Evolutionary conservation across 2,113 vertebrate species (phyloP).

Genomic region (Chinchilla lanigera): DNA sequence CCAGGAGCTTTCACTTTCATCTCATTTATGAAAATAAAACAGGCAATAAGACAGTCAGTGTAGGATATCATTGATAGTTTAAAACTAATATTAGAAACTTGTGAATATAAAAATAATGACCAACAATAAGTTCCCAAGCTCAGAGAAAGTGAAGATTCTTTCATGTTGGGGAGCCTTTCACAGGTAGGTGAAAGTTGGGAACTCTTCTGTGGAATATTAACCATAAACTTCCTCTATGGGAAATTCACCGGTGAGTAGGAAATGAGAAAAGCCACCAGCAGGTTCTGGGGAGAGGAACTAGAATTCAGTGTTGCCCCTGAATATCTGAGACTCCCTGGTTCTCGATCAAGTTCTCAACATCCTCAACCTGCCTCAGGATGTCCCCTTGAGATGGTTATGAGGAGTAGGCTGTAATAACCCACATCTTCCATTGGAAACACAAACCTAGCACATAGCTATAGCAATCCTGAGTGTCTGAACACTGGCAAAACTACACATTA

Average conservation of each 20-base stretch:
- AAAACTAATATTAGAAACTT: background rate
- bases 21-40: slow-evolving; percentile 18
- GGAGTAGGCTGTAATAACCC: background rate
- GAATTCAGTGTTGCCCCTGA: background rate
- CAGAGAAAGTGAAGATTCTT: background rate
- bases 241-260: background rate
- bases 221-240: background rate
- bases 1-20: background rate
- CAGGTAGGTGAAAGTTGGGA: background rate
- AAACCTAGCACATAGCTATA: background rate
- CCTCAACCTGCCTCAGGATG: background rate
- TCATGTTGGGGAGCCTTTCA: background rate
- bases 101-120: background rate
- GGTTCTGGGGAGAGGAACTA: background rate
- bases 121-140: background rate
- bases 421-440: background rate
- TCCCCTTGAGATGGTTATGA: background rate
- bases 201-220: background rate
- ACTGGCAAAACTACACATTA: background rate
- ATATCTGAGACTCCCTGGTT: background rate
- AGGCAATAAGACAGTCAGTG: background rate
- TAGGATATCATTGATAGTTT: background rate
- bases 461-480: background rate
- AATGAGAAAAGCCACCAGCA: background rate
- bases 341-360: background rate